Evolutionary conservation across 2,797 vertebrate genomes (phyloP).

Genomic region (Melanotaenia nigrans): DNA sequence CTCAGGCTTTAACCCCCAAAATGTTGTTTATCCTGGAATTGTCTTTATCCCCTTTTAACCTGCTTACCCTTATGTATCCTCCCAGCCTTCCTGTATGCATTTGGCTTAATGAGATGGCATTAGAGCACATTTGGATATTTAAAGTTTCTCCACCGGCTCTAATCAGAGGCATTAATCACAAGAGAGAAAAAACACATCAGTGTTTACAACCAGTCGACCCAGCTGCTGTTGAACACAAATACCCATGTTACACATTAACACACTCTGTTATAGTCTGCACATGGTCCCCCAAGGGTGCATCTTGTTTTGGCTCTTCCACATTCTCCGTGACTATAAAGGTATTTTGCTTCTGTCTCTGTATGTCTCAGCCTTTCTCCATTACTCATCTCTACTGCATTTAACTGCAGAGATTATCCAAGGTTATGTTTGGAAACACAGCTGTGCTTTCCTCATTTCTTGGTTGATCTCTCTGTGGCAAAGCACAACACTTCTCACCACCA

Average conservation of each 20-base stretch:
- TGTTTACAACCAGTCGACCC: slow-evolving; percentile 34
- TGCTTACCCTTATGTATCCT: slow-evolving; percentile 23
- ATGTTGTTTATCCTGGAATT: slow-evolving; percentile 41
- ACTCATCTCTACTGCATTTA: slow-evolving; percentile 50
- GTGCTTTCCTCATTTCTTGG: slow-evolving; percentile 58
- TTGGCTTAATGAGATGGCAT: slow-evolving; percentile 26
- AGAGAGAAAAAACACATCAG: slow-evolving; percentile 37
- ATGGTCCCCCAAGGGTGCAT: slow-evolving; percentile 40
- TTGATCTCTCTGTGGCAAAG: slow-evolving; percentile 57
- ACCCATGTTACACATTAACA: slow-evolving; percentile 50
- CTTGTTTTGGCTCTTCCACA: slow-evolving; percentile 44
- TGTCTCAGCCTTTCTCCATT: slow-evolving; percentile 19
- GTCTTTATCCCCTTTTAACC: slow-evolving; percentile 58
- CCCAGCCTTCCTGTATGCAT: slow-evolving; percentile 7
- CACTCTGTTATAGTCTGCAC: slow-evolving; percentile 42
- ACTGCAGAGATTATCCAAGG: slow-evolving; percentile 69
- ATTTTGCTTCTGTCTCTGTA: slow-evolving; percentile 10
- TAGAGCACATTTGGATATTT: slow-evolving; percentile 47
- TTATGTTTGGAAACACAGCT: slow-evolving; percentile 80
- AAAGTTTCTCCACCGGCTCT: slow-evolving; percentile 52
- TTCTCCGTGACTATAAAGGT: slow-evolving; percentile 26
- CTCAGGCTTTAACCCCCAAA: neutral
- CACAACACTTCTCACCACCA: slow-evolving; percentile 29
- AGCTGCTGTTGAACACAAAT: slow-evolving; percentile 51
- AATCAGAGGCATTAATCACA: slow-evolving; percentile 63